These are phyloP conservation scores for Urocynchramus pylzowi DNA, from an alignment of 2,113 vertebrate species.

Conservation along the genomic window DNA sequence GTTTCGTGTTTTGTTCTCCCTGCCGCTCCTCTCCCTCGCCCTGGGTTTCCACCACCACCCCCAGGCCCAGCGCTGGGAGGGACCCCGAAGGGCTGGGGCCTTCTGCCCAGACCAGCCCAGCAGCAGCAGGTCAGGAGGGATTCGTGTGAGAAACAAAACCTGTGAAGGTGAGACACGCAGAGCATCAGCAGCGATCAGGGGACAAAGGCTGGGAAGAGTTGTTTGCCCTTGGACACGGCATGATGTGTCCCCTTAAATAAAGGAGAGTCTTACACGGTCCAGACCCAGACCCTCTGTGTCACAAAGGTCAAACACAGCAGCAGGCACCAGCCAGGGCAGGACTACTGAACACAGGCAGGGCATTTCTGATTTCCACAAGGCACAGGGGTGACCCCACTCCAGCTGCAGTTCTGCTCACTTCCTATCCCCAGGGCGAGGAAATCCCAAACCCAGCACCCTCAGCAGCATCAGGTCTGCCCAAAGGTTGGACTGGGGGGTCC, in stretches of 20 bases:
- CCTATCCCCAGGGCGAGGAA: accelerated
- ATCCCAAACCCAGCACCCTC: background rate
- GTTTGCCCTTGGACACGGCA: accelerated
- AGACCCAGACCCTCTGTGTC: background rate
- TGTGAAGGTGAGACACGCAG: background rate
- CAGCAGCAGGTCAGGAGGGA: background rate
- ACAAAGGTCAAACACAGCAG: background rate
- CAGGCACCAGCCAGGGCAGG: background rate
- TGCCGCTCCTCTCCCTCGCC: background rate
- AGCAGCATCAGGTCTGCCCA: background rate
- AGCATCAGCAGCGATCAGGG: background rate
- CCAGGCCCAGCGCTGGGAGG: background rate
- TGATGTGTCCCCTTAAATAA: background rate
- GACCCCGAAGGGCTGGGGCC: background rate
- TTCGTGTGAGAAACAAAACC: background rate
- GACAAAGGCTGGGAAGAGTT: background rate
- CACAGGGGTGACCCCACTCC: accelerated
- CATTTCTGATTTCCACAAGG: accelerated
- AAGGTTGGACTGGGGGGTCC: accelerated
- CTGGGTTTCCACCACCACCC: background rate
- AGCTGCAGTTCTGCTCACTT: background rate
- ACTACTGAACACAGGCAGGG: background rate
- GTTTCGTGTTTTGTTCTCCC: accelerated
- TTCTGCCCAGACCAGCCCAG: too few relatives aligned
- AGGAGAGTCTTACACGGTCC: background rate